Evolutionary conservation across 2,888 invertebrate species (phyloP), one percentile per base, ranked within the genome.

Genomic region (Xanthostigma xanthostigma): DNA sequence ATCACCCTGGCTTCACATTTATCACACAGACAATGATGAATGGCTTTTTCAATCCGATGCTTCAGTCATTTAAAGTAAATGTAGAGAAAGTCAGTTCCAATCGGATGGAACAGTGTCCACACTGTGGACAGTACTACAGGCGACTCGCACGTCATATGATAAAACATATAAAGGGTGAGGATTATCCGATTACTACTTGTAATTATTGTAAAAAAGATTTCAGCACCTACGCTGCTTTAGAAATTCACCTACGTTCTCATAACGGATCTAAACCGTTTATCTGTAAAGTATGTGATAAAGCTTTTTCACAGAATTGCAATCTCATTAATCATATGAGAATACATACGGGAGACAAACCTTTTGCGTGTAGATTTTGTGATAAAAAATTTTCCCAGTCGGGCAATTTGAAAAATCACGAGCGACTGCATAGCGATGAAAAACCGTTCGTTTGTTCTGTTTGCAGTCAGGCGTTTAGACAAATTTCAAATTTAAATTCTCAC

Each of bases 351-450:
- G 55, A 55, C 51, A 51, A 55, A 46, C 51, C 54, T 36, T 57
- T 55, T 45, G 51, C 55, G 45, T 57, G 57, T 44, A 48, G 50
- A 34, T 48, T 51, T 36, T 57, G 57, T 39, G 51, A 49, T 34
- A 57, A 56, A 51, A 50, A 52, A n/a, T 57, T 57, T 48, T 54
- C 57, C 3, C 57, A 57, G 47, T 52, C 54, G 12, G 57, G 56
- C n/a, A 57, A 57, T 46, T 53, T 57, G 51, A 54, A 57, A 41
- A 57, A 57, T 41, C 57, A 57, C 42, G 46, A 54, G 46, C 50
- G 56, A 38, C 50, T 56, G 12, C 57, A 57, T 46, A 54, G 54
- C 13, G 56, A 55, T 27, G 55, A 56, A 47, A 55, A 54, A 44
- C 57, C 57, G 9, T 56, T 52, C 48, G 49, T 52, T 9, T 57